Evolutionary conservation across 2,113 vertebrate species (phyloP).

Genomic region (Nesoenas mayeri): DNA sequence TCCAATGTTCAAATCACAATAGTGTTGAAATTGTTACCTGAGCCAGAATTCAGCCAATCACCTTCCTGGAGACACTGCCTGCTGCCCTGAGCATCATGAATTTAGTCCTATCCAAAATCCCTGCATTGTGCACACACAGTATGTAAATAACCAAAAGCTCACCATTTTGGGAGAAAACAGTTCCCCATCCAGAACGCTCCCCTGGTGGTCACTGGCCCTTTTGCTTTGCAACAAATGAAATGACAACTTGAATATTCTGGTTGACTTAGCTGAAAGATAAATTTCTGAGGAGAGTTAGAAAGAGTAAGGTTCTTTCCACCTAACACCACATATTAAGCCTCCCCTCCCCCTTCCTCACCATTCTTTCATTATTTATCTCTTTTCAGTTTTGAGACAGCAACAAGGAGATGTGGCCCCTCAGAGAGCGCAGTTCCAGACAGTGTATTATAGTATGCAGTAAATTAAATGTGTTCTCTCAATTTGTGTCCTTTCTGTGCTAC

Average conservation of each 20-base stretch:
- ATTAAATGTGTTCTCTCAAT: constrained; percentile 1
- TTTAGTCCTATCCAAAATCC: neutral
- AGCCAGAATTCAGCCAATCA: neutral
- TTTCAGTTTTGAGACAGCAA: neutral
- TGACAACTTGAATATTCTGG: neutral
- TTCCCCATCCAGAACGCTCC: accelerated
- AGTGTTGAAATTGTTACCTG: neutral
- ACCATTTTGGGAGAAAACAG: neutral
- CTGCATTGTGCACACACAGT: neutral
- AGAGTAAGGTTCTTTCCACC: neutral
- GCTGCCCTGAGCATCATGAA: too few species aligned
- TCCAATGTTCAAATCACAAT: neutral
- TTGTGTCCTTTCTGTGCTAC: neutral
- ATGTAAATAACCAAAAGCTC: neutral
- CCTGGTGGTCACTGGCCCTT: neutral
- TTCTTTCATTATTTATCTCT: neutral
- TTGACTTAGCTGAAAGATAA: neutral
- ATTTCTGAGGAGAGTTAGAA: neutral
- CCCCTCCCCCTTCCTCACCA: neutral
- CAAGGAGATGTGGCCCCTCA: neutral
- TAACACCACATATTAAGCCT: neutral
- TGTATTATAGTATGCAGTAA: neutral
- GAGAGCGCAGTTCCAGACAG: neutral
- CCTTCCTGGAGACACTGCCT: neutral
- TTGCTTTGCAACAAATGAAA: neutral